Evolutionary conservation across 1,140 invertebrate species (phyloP).

Genomic region (Caerostris extrusa): DNA sequence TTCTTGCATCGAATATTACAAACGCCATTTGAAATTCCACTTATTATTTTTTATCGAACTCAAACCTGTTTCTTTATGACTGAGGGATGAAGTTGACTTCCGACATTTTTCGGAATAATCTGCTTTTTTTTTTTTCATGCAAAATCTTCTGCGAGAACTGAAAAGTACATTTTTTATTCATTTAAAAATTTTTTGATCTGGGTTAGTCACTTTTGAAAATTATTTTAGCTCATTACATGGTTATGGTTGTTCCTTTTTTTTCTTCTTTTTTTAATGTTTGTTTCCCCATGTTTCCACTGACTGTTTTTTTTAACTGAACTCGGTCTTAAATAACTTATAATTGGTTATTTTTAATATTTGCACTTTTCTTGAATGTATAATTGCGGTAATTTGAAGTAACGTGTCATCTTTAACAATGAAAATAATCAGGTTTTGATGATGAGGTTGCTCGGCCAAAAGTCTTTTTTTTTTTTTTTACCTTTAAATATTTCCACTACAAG

Average conservation of each 20-base stretch:
- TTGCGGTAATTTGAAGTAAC: too few species aligned
- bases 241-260: background rate
- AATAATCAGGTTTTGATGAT: too few species aligned
- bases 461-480: too few species aligned
- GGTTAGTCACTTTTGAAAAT: background rate
- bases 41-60: background rate
- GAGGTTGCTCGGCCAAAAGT: too few species aligned
- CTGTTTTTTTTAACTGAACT: too few species aligned
- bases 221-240: constrained; percentile 45
- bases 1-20: background rate
- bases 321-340: too few species aligned
- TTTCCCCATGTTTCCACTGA: background rate
- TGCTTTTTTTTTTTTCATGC: background rate
- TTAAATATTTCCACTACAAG: too few species aligned
- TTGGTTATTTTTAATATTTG: too few species aligned
- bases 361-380: too few species aligned
- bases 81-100: background rate
- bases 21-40: background rate
- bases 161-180: constrained; percentile 35
- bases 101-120: constrained; percentile 15
- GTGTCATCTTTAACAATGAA: too few species aligned
- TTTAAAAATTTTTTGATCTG: background rate
- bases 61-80: background rate
- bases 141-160: background rate
- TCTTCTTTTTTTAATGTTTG: background rate